Percentiles rank a stretch among this genome's conserved stretches.
Evolutionary conservation across 64 coral and sea anemone species (phyloP).

Genomic region (Pocillopora damicornis): DNA sequence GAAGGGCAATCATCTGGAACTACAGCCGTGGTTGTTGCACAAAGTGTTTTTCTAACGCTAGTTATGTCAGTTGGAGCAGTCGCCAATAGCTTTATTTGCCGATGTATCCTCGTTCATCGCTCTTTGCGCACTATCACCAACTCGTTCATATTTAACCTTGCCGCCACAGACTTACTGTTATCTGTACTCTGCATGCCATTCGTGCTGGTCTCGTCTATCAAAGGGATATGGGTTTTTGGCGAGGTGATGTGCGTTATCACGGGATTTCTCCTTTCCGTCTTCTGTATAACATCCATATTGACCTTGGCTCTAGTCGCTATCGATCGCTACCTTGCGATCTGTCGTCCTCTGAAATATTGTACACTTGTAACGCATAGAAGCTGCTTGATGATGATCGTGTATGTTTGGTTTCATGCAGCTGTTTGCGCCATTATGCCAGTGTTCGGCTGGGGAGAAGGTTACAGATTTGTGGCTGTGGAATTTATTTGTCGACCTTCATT

Average conservation of each 20-base stretch:
- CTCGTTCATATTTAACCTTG: slow-evolving; percentile 82
- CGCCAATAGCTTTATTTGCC: slow-evolving; percentile 81
- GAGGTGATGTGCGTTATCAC: slow-evolving; percentile 48
- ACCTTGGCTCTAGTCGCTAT: slow-evolving; percentile 75
- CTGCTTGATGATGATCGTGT: slow-evolving; percentile 49
- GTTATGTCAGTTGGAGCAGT: slow-evolving; percentile 66
- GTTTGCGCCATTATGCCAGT: slow-evolving; percentile 61
- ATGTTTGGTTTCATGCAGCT: slow-evolving; percentile 60
- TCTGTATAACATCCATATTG: slow-evolving; percentile 80
- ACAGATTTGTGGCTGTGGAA: slow-evolving; percentile 50
- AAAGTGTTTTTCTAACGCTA: slow-evolving; percentile 54
- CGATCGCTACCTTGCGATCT: slow-evolving; percentile 84
- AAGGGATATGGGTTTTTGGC: slow-evolving; percentile 71
- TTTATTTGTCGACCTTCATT: slow-evolving; percentile 76
- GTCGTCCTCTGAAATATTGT: slow-evolving; percentile 75
- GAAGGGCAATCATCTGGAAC: background rate
- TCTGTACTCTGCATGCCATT: slow-evolving; percentile 82
- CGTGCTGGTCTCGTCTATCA: slow-evolving; percentile 64
- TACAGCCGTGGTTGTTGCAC: slow-evolving; percentile 35
- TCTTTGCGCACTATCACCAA: slow-evolving; percentile 82
- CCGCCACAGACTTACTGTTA: slow-evolving; percentile 75
- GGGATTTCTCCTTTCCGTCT: slow-evolving; percentile 73
- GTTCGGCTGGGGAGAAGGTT: slow-evolving; percentile 77
- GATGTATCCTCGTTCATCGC: slow-evolving; percentile 75
- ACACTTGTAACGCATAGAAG: slow-evolving; percentile 47